Evolutionary conservation across 2,113 vertebrate species (phyloP), one percentile per base, ranked within the genome.

Genomic region (Cyphomyrus discorhynchus): DNA sequence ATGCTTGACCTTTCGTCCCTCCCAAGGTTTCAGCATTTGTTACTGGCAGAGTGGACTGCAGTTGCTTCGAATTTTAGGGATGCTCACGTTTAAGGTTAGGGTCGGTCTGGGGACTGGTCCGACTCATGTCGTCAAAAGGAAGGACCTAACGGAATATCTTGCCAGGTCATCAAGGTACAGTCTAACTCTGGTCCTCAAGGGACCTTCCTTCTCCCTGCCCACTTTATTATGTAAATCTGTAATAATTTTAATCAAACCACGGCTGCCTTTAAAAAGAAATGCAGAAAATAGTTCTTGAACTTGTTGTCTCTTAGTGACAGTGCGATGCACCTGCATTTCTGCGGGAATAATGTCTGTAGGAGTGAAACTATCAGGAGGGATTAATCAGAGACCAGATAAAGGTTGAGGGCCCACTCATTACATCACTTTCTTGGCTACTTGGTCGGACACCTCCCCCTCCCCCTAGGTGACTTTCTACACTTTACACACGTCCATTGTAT

Each of bases 11-110:
- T 83, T 82, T 83, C 19, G 24, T 52, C 3, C n/a, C 47, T 47
- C 24, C 8, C 17, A 62, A 53, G 46, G 70, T 52, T 80, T 82
- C 47, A 53, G 70, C 27, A 17, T 89, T 53, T 89, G 50, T 47
- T 53, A 8, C 31, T 52, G 31, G 88, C 45, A 49, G 39, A 19
- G 47, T n/a, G 46, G 46, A 50, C 45, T 13, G 19, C 88, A 74
- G 70, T 50, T 52, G 88, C 31, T 52, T 49, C 19, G 3, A 7
- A 89, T 35, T 89, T 82, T 77, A 39, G 27, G 27, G 49, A 80
- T 47, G 66, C 47, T 89, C 88, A 50, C 47, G 13, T 89, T 80
- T 80, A n/a, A 86, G 27, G 46, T 35, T 45, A 84, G 82, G 84
- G 84, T 15, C 6, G 1, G 31, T 46, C 5, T 35, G 5, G 19